Conservation (phyloP, 2,113 vertebrate species). For the Coregonus clupeaformis region DNA sequence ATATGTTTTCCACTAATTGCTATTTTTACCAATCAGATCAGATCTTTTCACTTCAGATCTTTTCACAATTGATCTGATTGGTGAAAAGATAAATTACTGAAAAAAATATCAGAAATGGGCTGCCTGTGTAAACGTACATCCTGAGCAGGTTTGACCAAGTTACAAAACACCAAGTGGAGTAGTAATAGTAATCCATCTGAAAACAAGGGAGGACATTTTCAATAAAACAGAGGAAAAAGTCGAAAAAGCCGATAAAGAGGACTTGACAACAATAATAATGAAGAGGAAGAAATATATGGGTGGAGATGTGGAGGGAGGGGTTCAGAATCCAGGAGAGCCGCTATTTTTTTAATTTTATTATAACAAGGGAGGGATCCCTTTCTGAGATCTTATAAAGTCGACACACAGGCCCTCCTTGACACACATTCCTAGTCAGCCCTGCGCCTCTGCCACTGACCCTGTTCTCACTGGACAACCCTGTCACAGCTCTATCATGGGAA, state of each 20-base stretch:
- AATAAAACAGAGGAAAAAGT: background rate
- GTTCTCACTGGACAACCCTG: background rate
- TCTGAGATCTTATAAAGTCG: background rate
- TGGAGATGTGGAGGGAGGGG: background rate
- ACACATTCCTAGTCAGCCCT: background rate
- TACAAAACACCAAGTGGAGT: no score
- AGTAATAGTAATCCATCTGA: background rate
- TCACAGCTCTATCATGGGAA: slow-evolving; percentile 74
- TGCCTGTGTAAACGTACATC: no score
- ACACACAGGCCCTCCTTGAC: background rate
- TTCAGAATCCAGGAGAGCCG: background rate
- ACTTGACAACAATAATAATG: background rate
- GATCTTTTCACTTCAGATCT: no score
- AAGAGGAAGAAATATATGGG: background rate
- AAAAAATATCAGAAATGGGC: no score
- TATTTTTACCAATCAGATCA: no score
- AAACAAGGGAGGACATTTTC: background rate
- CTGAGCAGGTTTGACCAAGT: no score
- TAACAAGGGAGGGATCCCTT: background rate
- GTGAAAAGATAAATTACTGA: background rate
- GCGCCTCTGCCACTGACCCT: background rate
- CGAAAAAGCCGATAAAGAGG: background rate
- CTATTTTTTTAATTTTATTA: background rate
- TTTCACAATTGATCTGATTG: no score
- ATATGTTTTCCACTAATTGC: no score